These are phyloP conservation scores for Zapus hudsonius DNA, from an alignment of 2,113 vertebrate species.

Conservation along the genomic window DNA sequence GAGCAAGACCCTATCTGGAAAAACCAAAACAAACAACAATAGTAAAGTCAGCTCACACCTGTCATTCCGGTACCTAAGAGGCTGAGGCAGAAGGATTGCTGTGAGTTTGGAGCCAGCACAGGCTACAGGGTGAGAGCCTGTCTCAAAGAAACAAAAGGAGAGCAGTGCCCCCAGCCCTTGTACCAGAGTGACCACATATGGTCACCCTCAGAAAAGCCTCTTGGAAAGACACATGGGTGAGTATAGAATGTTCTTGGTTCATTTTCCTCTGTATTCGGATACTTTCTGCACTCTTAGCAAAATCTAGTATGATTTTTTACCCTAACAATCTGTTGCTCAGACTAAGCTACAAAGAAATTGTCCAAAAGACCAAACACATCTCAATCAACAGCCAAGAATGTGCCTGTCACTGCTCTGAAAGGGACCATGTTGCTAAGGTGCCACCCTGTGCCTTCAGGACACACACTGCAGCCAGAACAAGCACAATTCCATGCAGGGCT, in stretches of 20 bases:
- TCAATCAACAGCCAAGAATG: neutral
- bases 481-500: neutral
- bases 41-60: neutral
- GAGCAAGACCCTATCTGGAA: no score
- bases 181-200: neutral
- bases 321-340: neutral
- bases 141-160: neutral
- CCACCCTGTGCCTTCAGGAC: neutral
- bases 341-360: neutral
- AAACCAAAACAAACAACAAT: no score
- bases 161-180: no score
- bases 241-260: neutral
- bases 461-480: neutral
- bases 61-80: neutral
- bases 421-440: neutral
- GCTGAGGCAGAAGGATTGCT: neutral
- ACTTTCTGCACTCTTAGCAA: neutral
- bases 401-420: neutral
- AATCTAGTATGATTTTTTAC: neutral
- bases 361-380: neutral
- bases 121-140: neutral
- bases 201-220: neutral
- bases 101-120: neutral
- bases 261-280: neutral
- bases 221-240: neutral